Conservation (phyloP, 2,888 invertebrate species). For the Seira sanloemensis region DNA sequence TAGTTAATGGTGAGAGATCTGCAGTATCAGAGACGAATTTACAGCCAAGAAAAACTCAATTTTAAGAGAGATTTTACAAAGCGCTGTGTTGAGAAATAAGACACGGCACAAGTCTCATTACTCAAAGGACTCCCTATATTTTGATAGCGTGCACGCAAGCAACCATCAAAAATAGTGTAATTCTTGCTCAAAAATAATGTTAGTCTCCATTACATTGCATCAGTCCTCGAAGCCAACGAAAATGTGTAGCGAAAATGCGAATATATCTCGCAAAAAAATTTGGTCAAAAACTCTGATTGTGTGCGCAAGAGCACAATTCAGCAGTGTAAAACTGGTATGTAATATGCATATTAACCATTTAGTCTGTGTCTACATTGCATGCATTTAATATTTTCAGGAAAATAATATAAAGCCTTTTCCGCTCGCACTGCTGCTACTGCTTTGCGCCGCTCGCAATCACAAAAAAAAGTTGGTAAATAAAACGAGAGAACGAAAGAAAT, state of each 20-base stretch:
- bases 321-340: too few relatives aligned
- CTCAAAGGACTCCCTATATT: background rate
- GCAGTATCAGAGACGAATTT: background rate
- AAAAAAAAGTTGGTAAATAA: conserved; percentile 5
- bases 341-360: too few relatives aligned
- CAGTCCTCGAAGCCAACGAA: background rate
- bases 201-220: conserved; percentile 6
- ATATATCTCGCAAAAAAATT: too few relatives aligned
- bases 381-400: conserved; percentile 1
- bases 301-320: too few relatives aligned
- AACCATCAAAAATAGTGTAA: background rate
- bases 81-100: background rate
- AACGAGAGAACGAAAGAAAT: background rate
- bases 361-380: too few relatives aligned
- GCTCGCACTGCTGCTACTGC: too few relatives aligned
- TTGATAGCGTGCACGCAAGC: conserved; percentile 14
- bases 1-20: background rate
- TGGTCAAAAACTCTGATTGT: background rate
- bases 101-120: background rate
- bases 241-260: too few relatives aligned
- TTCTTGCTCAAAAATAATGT: background rate
- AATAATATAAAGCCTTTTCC: conserved; percentile 12
- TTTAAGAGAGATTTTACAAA: background rate
- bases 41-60: background rate
- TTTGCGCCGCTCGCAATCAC: too few relatives aligned